Evolutionary conservation across 2,113 vertebrate genomes (phyloP).

Genomic region (Vanacampus margaritifer): DNA sequence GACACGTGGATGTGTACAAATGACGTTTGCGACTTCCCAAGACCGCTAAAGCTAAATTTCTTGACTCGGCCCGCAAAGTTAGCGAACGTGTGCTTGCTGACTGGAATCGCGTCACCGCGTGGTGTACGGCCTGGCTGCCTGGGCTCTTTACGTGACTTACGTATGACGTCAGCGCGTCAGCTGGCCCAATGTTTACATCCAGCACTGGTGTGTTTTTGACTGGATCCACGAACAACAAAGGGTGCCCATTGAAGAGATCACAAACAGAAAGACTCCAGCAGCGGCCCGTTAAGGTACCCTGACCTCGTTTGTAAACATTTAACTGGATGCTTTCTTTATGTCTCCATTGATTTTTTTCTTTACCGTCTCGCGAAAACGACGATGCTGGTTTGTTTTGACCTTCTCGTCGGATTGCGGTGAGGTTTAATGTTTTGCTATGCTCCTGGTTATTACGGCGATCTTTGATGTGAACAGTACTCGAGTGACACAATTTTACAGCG

Average conservation of each 20-base stretch:
- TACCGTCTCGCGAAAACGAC: not conserved
- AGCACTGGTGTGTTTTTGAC: constrained; percentile 40
- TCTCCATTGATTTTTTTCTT: constrained; percentile 4
- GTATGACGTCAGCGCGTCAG: constrained; percentile 74
- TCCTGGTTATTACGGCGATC: not conserved
- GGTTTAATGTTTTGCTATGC: not conserved
- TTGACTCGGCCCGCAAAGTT: not conserved
- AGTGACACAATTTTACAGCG: constrained; percentile 19
- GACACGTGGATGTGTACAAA: not conserved
- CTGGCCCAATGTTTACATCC: constrained; percentile 77
- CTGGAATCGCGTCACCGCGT: not conserved
- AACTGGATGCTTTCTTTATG: not conserved
- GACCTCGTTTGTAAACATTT: not conserved
- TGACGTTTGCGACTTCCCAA: not conserved
- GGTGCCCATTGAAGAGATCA: constrained; percentile 3
- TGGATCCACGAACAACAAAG: constrained; percentile 27
- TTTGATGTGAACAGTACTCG: not conserved
- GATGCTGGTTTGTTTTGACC: constrained; percentile 11
- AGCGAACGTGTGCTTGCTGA: not conserved
- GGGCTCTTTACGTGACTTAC: constrained; percentile 27
- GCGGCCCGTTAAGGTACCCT: constrained; percentile 20
- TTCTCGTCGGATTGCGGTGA: not conserved
- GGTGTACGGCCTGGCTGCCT: not conserved
- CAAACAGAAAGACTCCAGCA: not conserved
- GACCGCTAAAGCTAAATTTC: not conserved